Evolutionary conservation across 2,797 vertebrate species (phyloP).

Genomic region (Mastacembelus armatus): DNA sequence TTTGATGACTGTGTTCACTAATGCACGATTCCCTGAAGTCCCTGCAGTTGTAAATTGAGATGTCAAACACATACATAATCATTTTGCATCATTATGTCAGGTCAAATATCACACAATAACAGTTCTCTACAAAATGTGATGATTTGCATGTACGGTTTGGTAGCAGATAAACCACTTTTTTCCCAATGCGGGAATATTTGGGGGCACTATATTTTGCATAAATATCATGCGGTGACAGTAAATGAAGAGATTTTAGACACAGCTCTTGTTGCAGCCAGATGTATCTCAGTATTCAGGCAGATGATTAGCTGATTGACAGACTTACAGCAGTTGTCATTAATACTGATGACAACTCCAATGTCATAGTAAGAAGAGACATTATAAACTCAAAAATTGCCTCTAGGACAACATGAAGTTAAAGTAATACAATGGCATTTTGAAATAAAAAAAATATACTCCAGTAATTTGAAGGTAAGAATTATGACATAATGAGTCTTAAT

Average conservation of each 20-base stretch:
- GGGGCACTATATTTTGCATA: neutral
- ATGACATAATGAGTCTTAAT: no score
- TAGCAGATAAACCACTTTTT: neutral
- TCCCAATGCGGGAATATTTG: neutral
- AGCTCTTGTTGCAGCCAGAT: neutral
- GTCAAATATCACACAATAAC: neutral
- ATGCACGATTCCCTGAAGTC: no score
- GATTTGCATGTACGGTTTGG: neutral
- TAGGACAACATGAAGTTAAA: no score
- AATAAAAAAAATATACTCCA: neutral
- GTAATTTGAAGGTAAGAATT: no score
- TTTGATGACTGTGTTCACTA: no score
- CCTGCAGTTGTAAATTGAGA: neutral
- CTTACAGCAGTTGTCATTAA: neutral
- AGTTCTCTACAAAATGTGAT: neutral
- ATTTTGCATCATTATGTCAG: neutral
- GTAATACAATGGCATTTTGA: no score
- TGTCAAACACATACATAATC: neutral
- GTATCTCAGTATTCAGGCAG: neutral
- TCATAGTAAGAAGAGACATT: neutral
- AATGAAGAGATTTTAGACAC: neutral
- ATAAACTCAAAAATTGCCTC: neutral
- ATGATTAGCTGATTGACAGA: neutral
- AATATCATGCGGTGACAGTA: no score
- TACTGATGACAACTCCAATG: no score